These are phyloP conservation scores for Saturnia pavonia DNA, from an alignment of 2,888 invertebrate species.

Conservation along the genomic window DNA sequence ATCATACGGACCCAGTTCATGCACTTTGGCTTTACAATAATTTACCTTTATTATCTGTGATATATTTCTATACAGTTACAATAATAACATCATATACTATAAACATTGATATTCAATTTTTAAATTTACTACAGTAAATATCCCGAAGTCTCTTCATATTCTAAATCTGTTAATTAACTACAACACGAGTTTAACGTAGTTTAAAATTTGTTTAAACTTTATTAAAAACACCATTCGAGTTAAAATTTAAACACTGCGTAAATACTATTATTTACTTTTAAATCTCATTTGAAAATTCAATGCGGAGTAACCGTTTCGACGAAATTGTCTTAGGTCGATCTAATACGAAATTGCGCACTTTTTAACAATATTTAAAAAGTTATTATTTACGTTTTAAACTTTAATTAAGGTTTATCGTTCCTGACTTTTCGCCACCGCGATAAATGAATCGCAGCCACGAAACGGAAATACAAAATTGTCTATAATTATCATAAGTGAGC, in stretches of 20 bases:
- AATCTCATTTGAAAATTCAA: constrained; percentile 52
- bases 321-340: not conserved
- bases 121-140: constrained; percentile 57
- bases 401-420: constrained; percentile 30
- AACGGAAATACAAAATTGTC: constrained; percentile 60
- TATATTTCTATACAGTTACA: constrained; percentile 1
- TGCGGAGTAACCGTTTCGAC: constrained; percentile 59
- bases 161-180: constrained; percentile 39
- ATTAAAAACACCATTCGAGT: constrained; percentile 1
- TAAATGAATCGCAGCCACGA: constrained; percentile 33
- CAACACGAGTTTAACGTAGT: constrained; percentile 38
- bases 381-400: constrained; percentile 16
- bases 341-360: constrained; percentile 40
- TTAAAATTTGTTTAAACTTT: constrained; percentile 27
- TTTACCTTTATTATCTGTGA: not conserved
- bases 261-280: not conserved
- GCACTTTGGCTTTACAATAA: constrained; percentile 21
- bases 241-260: not conserved
- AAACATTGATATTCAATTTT: constrained; percentile 55
- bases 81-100: constrained; percentile 33
- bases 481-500: constrained; percentile 63
- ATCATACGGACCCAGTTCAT: constrained; percentile 23
- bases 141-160: constrained; percentile 58
- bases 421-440: constrained; percentile 36
- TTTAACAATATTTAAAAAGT: not conserved